phyloP scores from a whole-genome alignment of 2,113 vertebrate species.

The Cottus gobio region DNA sequence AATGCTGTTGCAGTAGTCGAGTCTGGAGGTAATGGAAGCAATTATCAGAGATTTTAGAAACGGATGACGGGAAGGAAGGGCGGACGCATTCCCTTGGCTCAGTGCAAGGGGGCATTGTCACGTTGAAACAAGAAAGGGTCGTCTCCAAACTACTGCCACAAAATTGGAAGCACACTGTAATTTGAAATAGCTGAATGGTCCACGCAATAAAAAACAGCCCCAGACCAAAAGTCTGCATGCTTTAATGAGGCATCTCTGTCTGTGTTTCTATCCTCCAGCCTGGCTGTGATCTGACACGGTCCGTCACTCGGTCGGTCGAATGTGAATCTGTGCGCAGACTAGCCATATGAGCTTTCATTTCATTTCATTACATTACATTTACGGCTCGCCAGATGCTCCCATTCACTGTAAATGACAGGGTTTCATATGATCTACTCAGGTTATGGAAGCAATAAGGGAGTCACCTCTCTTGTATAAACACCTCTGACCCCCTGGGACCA shows the following conservation, averaged over 20 bases:
- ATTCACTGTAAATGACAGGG: constrained; percentile 76
- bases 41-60: constrained; percentile 9
- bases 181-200: background rate
- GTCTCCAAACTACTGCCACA: background rate
- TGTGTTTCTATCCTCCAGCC: constrained; percentile 5
- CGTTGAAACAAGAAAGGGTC: background rate
- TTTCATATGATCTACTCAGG: constrained; percentile 78
- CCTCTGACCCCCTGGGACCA: constrained; percentile 66
- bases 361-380: constrained; percentile 77
- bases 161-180: background rate
- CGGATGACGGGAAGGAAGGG: background rate
- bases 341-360: constrained; percentile 68
- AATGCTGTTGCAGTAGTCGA: constrained; percentile 9
- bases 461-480: constrained; percentile 75
- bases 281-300: constrained; percentile 31
- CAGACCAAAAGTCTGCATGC: constrained; percentile 2
- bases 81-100: background rate
- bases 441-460: constrained; percentile 79
- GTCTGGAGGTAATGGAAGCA: constrained; percentile 25
- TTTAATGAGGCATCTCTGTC: constrained; percentile 11
- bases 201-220: background rate
- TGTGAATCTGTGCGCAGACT: constrained; percentile 9
- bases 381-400: constrained; percentile 76
- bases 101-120: background rate
- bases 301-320: constrained; percentile 19